phyloP scores from a whole-genome alignment of 2,888 invertebrate species.

The Cephus pulcher region DNA sequence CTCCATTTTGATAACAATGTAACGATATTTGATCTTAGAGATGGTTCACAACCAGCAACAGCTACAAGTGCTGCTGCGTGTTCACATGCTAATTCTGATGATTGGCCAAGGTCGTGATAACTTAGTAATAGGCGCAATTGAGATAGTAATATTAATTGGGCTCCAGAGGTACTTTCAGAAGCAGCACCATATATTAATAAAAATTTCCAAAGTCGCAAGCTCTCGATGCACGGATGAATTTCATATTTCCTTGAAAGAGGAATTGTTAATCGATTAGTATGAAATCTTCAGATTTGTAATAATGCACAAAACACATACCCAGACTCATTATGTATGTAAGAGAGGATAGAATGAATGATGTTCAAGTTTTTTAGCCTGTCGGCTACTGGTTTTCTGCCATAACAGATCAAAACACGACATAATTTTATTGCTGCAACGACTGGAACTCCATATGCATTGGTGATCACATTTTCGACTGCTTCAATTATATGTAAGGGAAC shows the following conservation, averaged over 20 bases:
- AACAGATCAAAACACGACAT: constrained; percentile 75
- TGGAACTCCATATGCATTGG: constrained; percentile 75
- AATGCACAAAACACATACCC: constrained; percentile 41
- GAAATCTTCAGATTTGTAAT: neutral
- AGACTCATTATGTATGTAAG: constrained; percentile 69
- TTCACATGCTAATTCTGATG: constrained; percentile 56
- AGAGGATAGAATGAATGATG: constrained; percentile 69
- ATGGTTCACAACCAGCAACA: constrained; percentile 41
- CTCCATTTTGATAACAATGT: constrained; percentile 57
- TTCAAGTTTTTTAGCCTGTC: constrained; percentile 57
- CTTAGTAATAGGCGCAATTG: constrained; percentile 53
- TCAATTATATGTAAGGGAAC: neutral
- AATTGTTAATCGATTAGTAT: constrained; percentile 11
- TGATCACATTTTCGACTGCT: constrained; percentile 62
- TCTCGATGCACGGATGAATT: constrained; percentile 53
- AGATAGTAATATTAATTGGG: constrained; percentile 45
- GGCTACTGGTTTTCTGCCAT: constrained; percentile 52
- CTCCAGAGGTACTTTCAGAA: constrained; percentile 51
- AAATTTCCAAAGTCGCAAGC: constrained; percentile 57
- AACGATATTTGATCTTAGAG: constrained; percentile 41
- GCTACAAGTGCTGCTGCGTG: constrained; percentile 55
- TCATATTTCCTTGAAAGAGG: constrained; percentile 36
- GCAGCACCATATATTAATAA: constrained; percentile 47
- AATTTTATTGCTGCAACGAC: constrained; percentile 79
- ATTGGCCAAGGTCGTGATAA: constrained; percentile 49